phyloP scores from a whole-genome alignment of 2,888 invertebrate species.

The Rhamphomyia laevipes region DNA sequence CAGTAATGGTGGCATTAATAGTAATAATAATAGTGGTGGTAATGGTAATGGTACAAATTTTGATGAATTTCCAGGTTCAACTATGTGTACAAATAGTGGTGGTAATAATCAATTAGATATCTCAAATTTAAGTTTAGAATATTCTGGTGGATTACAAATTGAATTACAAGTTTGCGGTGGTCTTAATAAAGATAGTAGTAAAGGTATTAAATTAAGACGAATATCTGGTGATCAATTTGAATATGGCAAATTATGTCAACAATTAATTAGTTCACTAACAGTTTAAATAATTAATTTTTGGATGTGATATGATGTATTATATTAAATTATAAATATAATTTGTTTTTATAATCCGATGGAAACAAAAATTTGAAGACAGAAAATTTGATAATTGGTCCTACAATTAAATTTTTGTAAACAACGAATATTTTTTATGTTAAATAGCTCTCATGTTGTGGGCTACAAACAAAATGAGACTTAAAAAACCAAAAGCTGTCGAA shows the following conservation, averaged over 20 bases:
- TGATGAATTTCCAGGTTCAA: slow-evolving; percentile 13
- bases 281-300: slow-evolving; percentile 44
- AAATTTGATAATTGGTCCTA: no score
- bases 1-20: slow-evolving; percentile 10
- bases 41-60: slow-evolving; percentile 13
- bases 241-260: slow-evolving; percentile 78
- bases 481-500: no score
- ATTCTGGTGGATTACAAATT: slow-evolving; percentile 75
- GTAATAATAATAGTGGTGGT: background rate
- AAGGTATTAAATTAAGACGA: slow-evolving; percentile 72
- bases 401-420: no score
- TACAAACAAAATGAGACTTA: no score
- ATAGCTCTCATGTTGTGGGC: no score
- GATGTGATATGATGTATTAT: no score
- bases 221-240: slow-evolving; percentile 82
- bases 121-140: slow-evolving; percentile 54
- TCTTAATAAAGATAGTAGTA: slow-evolving; percentile 47
- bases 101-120: slow-evolving; percentile 33
- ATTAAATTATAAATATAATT: no score
- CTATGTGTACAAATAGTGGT: slow-evolving; percentile 4
- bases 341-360: no score
- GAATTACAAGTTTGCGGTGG: slow-evolving; percentile 70
- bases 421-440: no score
- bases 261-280: slow-evolving; percentile 75
- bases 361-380: no score